Evolutionary conservation across 1,140 invertebrate genomes (phyloP).

Genomic region (Drosophila auraria): DNA sequence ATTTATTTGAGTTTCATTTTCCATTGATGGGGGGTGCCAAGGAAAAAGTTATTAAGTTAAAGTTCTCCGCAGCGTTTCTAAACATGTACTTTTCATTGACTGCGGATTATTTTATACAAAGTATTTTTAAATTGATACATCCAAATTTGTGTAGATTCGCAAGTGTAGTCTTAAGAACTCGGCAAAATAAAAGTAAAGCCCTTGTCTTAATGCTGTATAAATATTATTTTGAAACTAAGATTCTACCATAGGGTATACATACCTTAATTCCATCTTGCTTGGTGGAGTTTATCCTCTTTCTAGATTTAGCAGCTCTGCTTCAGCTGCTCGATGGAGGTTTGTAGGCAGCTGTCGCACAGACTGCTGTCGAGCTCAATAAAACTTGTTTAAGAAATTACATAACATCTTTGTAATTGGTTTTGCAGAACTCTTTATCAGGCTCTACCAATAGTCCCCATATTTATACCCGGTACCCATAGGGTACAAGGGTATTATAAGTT

Average conservation of each 20-base stretch:
- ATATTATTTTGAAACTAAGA: too few relatives aligned
- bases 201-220: too few relatives aligned
- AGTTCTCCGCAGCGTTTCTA: background rate
- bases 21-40: background rate
- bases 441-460: background rate
- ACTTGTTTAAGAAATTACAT: background rate
- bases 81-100: background rate
- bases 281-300: too few relatives aligned
- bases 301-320: background rate
- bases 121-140: too few relatives aligned
- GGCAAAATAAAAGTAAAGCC: too few relatives aligned
- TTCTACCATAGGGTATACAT: too few relatives aligned
- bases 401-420: background rate
- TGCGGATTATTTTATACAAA: background rate
- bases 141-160: too few relatives aligned
- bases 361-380: background rate
- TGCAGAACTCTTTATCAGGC: background rate
- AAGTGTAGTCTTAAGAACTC: too few relatives aligned
- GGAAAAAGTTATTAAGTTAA: background rate
- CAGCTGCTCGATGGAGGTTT: background rate
- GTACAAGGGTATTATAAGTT: too few relatives aligned
- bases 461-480: too few relatives aligned
- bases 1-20: background rate
- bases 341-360: constrained; percentile 17
- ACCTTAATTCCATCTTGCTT: too few relatives aligned